Evolutionary conservation across 2,888 invertebrate species (phyloP), one percentile per base, ranked within the genome.

Genomic region (Epistrophella euchroma): DNA sequence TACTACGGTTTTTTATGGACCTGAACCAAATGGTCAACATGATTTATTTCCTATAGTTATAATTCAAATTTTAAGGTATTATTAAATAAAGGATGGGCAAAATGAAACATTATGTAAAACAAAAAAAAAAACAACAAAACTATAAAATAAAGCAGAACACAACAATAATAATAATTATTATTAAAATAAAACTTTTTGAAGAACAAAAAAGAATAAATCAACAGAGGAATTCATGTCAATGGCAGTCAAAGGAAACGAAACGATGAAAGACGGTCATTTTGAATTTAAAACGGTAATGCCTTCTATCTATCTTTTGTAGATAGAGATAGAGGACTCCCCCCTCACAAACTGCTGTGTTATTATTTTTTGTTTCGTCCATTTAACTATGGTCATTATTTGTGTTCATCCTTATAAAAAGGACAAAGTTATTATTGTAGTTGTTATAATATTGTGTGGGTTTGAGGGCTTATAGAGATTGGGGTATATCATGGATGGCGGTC

Each of bases 341-440:
- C 22, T 15, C 4, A 47, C 32, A 64, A 37, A 50, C 15, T n/a
- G 43, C 40, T 45, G 28, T 55, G 4, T 5, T 50, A 13, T 0
- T 22, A 13, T 5, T 50, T 25, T 22, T 47, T 17, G 2, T 75
- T 52, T 60, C 66, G 40, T 79, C 70, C 79, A 56, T 40, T 74
- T 79, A 62, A 71, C 77, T 73, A 28, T 73, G 76, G 76, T 82
- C 82, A 82, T 86, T 81, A 76, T 86, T 86, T 81, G 73, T 70
- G 60, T 82, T 70, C 71, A 81, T 77, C 70, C 75, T 76, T 81
- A 70, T 19, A 56, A 60, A 60, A 70, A 86, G 82, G 81, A 86
- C 85, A 77, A 60, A 72, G 52, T 76, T 72, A 68, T 76, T 85
- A 80, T 68, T 73, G 22, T 68, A 43, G 32, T 32, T 32, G 19